Percentiles rank a stretch among this genome's conserved stretches.
phyloP scores from a whole-genome alignment of 2,113 vertebrate species.

The Callipepla squamata region DNA sequence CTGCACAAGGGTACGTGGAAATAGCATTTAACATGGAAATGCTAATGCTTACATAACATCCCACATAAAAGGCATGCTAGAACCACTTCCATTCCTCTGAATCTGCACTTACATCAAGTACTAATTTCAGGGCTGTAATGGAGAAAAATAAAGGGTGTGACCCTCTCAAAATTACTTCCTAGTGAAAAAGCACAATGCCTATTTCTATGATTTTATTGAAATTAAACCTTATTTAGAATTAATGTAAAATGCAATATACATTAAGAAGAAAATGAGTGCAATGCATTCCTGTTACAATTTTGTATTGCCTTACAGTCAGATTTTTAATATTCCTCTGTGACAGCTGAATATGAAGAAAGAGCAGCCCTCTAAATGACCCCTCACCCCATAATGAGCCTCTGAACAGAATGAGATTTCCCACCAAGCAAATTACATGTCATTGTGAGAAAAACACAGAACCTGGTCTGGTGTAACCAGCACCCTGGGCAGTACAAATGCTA shows the following conservation, averaged over 20 bases:
- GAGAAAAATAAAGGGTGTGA: background rate
- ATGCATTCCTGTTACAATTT: background rate
- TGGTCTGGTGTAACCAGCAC: background rate
- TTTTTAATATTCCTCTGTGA: slow-evolving; percentile 4
- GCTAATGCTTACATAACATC: slow-evolving; percentile 20
- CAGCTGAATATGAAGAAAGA: slow-evolving; percentile 12
- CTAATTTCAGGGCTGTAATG: background rate
- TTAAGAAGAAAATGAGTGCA: background rate
- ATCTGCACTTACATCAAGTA: background rate
- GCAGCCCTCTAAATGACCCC: background rate
- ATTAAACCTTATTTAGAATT: background rate
- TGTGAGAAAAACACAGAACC: background rate
- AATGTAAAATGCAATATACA: background rate
- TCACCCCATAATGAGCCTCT: background rate
- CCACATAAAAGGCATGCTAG: background rate
- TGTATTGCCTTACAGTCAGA: background rate
- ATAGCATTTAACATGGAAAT: slow-evolving; percentile 34
- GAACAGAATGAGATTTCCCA: background rate
- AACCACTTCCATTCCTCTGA: background rate
- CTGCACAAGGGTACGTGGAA: background rate
- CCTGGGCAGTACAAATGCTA: background rate
- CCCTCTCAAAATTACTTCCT: background rate
- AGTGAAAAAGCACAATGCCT: background rate
- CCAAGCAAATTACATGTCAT: slow-evolving; percentile 6
- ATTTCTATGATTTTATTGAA: background rate